Evolutionary conservation across 2,797 vertebrate species (phyloP).

Genomic region (Platalea minor): DNA sequence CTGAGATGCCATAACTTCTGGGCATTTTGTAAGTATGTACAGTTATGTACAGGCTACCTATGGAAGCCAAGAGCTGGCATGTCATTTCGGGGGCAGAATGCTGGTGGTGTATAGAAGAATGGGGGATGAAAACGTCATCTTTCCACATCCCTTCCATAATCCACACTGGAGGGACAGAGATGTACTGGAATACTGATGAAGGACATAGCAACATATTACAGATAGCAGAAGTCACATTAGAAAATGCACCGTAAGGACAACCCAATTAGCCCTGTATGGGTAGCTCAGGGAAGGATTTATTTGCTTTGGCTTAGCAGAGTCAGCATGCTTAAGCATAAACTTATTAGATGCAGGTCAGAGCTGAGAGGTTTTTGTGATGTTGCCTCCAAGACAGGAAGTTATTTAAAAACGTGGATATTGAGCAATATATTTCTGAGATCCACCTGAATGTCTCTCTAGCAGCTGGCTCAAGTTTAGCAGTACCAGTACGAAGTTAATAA

Average conservation of each 20-base stretch:
- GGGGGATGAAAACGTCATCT: neutral
- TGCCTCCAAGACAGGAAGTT: neutral
- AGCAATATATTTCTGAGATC: neutral
- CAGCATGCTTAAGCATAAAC: neutral
- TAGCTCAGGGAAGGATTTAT: neutral
- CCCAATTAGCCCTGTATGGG: neutral
- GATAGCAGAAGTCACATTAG: neutral
- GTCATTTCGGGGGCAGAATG: neutral
- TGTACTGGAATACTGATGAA: neutral
- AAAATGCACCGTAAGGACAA: neutral
- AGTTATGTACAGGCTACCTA: neutral
- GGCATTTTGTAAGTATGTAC: neutral
- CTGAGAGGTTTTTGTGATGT: neutral
- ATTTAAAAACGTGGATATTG: neutral
- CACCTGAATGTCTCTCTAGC: neutral
- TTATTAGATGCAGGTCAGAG: neutral
- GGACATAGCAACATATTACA: neutral
- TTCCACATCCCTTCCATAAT: neutral
- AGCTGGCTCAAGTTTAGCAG: neutral
- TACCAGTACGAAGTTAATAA: neutral
- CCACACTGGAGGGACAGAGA: neutral
- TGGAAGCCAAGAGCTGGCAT: neutral
- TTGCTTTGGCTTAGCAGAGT: neutral
- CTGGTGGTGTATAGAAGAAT: neutral
- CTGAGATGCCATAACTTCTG: neutral